These are phyloP conservation scores for Hyperopisus bebe DNA, from an alignment of 2,113 vertebrate genomes.

Conservation along the genomic window DNA sequence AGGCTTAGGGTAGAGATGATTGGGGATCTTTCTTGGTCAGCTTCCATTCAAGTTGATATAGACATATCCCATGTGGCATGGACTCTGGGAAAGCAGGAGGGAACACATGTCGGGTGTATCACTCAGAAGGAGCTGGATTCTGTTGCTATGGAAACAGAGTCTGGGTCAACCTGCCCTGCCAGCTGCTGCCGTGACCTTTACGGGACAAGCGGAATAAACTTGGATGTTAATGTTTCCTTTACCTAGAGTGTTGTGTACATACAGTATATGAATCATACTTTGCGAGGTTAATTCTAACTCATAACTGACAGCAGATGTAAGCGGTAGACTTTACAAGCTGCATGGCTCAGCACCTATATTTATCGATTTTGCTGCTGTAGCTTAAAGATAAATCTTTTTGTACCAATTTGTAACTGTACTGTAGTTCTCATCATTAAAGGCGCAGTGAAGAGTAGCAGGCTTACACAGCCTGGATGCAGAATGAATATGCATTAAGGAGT, in stretches of 20 bases:
- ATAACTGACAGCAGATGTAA: not conserved
- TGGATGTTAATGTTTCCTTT: not conserved
- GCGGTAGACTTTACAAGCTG: not conserved
- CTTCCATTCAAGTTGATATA: not conserved
- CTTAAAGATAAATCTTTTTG: constrained; percentile 26
- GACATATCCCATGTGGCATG: not conserved
- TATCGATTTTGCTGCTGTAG: constrained; percentile 49
- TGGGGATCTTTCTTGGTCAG: not conserved
- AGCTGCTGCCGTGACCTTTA: not conserved
- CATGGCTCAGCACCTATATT: constrained; percentile 32
- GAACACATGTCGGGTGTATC: not conserved
- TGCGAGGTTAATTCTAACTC: not conserved
- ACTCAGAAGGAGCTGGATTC: not conserved
- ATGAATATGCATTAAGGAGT: constrained; percentile 42
- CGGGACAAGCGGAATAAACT: not conserved
- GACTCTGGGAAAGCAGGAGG: not conserved
- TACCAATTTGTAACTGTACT: constrained; percentile 51
- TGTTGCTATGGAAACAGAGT: not conserved
- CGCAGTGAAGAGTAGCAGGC: constrained; percentile 17
- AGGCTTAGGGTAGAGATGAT: not conserved
- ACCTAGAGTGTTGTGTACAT: not conserved
- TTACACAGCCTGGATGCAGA: constrained; percentile 31
- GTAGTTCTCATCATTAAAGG: constrained; percentile 43
- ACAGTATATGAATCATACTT: not conserved
- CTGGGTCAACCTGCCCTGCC: not conserved